A percentile compares a stretch with the other conserved stretches of the same genome.
Evolutionary conservation across 2,888 invertebrate genomes (phyloP).

Genomic region (Metalampra italica): DNA sequence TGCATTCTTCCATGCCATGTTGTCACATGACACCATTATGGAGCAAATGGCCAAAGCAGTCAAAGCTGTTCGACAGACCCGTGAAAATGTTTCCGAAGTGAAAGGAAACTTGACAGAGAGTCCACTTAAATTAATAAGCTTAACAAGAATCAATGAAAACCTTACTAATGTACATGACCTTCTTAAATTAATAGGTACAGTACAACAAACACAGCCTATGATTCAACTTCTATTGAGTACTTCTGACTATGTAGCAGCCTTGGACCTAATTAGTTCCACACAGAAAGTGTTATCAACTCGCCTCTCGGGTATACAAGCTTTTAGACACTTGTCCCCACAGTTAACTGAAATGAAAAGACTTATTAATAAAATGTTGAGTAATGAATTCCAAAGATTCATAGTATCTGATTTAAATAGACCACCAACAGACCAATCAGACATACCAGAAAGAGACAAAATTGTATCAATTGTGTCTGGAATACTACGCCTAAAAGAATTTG

Average conservation of each 20-base stretch:
- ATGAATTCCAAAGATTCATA: conserved; percentile 95
- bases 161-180: conserved; percentile 83
- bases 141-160: conserved; percentile 82
- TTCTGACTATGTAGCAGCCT: conserved; percentile 97
- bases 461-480: conserved; percentile 94
- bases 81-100: conserved; percentile 86
- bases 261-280: conserved; percentile 97
- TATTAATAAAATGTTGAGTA: conserved; percentile 97
- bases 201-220: conserved; percentile 98
- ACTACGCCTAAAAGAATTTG: conserved; percentile 90
- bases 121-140: conserved; percentile 87
- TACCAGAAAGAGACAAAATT: conserved; percentile 90
- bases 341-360: conserved; percentile 96
- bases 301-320: conserved; percentile 94
- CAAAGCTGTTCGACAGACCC: conserved; percentile 84
- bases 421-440: conserved; percentile 73
- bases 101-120: conserved; percentile 88
- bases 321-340: conserved; percentile 97
- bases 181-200: conserved; percentile 94
- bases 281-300: conserved; percentile 95
- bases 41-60: conserved; percentile 94
- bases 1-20: conserved; percentile 98
- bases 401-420: conserved; percentile 95
- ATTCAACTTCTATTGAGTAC: conserved; percentile 96
- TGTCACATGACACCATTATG: conserved; percentile 98